Conservation (phyloP, 2,113 vertebrate genomes). For the Trematomus loennbergii region DNA sequence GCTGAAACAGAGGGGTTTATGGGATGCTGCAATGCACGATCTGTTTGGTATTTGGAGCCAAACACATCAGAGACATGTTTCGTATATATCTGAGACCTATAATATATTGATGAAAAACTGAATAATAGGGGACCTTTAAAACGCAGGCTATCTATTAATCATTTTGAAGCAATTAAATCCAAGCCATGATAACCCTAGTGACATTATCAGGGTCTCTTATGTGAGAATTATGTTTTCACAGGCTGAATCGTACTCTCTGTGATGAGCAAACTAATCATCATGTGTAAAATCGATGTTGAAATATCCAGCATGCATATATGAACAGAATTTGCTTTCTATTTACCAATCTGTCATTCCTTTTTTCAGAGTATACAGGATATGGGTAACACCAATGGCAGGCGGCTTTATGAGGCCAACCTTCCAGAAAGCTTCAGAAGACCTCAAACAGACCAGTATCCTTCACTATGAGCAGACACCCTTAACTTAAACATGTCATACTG, state of each 20-base stretch:
- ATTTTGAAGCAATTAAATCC: too few species aligned
- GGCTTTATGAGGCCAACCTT: slow-evolving; percentile 87
- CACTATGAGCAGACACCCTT: neutral
- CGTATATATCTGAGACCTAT: too few species aligned
- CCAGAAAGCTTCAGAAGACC: slow-evolving; percentile 90
- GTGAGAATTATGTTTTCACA: neutral
- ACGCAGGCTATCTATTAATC: too few species aligned
- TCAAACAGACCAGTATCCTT: slow-evolving; percentile 82
- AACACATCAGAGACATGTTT: too few species aligned
- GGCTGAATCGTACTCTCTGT: too few species aligned
- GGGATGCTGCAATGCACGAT: too few species aligned
- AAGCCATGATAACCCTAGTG: too few species aligned
- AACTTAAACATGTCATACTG: neutral
- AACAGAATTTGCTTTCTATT: neutral
- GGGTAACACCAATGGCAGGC: slow-evolving; percentile 95
- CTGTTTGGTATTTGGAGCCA: too few species aligned
- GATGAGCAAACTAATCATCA: neutral
- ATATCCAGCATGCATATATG: neutral
- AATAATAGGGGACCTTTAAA: too few species aligned
- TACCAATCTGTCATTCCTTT: slow-evolving; percentile 29
- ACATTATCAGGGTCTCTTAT: too few species aligned
- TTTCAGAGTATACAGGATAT: slow-evolving; percentile 96
- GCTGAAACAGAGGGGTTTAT: too few species aligned
- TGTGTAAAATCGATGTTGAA: neutral
- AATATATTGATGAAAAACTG: too few species aligned